A percentile compares a stretch with the other conserved stretches of the same genome.
phyloP scores from a whole-genome alignment of 2,888 invertebrate species.

The Parochlus steinenii region DNA sequence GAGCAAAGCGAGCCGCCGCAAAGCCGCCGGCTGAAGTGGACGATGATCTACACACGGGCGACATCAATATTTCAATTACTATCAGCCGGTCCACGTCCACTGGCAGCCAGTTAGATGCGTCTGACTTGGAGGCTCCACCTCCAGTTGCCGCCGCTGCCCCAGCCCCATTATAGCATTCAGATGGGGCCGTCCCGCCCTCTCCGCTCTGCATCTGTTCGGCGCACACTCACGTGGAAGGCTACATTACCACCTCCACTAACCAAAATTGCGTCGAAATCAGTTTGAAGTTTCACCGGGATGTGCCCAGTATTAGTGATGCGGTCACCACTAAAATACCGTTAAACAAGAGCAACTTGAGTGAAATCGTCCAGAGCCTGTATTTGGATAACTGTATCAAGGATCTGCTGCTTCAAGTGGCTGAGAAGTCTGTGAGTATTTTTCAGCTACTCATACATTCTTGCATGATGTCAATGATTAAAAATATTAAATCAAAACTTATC shows the following conservation, averaged over 20 bases:
- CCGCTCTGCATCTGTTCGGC: too few relatives aligned
- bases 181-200: too few relatives aligned
- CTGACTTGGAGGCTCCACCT: too few relatives aligned
- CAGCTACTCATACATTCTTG: background rate
- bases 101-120: constrained; percentile 3
- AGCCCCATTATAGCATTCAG: too few relatives aligned
- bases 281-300: constrained; percentile 6
- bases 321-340: too few relatives aligned
- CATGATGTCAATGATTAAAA: background rate
- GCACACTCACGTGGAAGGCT: too few relatives aligned
- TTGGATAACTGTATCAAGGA: constrained; percentile 3
- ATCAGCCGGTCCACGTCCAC: constrained; percentile 6
- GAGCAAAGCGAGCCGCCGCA: background rate
- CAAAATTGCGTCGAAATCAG: constrained; percentile 6
- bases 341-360: background rate
- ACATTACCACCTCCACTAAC: too few relatives aligned
- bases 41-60: constrained; percentile 2
- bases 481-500: background rate
- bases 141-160: too few relatives aligned
- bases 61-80: constrained; percentile 7
- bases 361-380: background rate
- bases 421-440: background rate
- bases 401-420: background rate
- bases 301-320: too few relatives aligned
- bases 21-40: constrained; percentile 4